Evolutionary conservation across 2,888 invertebrate species (phyloP), one percentile per base, ranked within the genome.

Genomic region (Meandrusa payeni): DNA sequence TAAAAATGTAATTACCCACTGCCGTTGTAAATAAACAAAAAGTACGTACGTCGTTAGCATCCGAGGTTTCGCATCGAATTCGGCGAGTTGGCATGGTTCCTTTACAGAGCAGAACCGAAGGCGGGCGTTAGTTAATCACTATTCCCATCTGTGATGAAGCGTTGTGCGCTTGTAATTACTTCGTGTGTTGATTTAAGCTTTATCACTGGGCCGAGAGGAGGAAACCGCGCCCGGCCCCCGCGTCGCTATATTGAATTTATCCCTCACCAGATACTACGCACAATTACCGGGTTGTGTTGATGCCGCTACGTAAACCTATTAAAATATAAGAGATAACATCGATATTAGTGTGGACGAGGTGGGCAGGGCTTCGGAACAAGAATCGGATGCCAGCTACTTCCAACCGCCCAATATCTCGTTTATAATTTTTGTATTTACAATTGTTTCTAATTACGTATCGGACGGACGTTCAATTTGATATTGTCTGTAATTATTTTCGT

Each of bases 301-400:
- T 79, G 81, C 80, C 80, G 79, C 82, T 70, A 72, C 80, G 79
- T 80, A 80, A 85, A 82, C 81, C 82, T 83, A 85, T 85, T 85
- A 85, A 83, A 86, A 82, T 82, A 81, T 79, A 71, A 66, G 53
- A 81, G 86, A 86, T 86, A 86, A 83, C 76, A 86, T 86, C 86
- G 69, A 73, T 81, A 80, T 80, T 76, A 79, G 79, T 78, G 64
- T 68, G 71, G 76, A 75, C 74, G 76, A 77, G 76, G 76, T 82
- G 82, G 81, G 83, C 73, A 59, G 82, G 78, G 63, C 79, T 64
- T 56, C 74, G 74, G 77, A 79, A 81, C 79, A 70, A 79, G 71
- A 70, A 64, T 74, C 72, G 59, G 66, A 68, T 69, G 69, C 64
- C 68, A 60, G 74, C 75, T 76, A 73, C 80, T 76, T 76, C 76